Conservation (phyloP, 2,113 vertebrate species). For the Rallus limicola region DNA sequence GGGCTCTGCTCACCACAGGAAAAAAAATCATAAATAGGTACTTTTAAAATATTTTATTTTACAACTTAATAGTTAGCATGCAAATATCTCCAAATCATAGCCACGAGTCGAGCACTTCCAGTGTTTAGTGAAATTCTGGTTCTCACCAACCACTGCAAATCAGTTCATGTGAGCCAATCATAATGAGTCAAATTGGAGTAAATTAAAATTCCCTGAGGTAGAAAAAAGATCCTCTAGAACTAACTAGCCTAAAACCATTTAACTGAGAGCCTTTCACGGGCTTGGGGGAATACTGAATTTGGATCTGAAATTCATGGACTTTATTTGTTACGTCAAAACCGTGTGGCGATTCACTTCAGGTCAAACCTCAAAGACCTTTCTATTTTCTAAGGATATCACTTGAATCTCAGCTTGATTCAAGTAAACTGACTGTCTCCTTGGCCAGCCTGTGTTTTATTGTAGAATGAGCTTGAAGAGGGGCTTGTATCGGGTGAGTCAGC, state of each 20-base stretch:
- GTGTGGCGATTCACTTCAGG: not conserved
- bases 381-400: not conserved
- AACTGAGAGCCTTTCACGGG: not conserved
- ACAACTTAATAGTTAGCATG: not conserved
- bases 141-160: not conserved
- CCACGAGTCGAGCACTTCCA: not conserved
- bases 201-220: not conserved
- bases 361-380: not conserved
- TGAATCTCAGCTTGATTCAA: not conserved
- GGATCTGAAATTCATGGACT: not conserved
- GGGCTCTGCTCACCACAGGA: not conserved
- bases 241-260: not conserved
- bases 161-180: not conserved
- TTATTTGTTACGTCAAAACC: not conserved
- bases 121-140: not conserved
- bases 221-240: not conserved
- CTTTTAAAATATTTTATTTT: not conserved
- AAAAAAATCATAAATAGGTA: not conserved
- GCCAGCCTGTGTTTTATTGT: not conserved
- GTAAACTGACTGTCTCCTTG: not conserved
- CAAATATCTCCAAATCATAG: not conserved
- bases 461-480: not conserved
- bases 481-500: not conserved
- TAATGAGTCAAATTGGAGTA: not conserved
- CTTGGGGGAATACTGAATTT: not conserved